These are phyloP conservation scores for Melanotaenia boesemani DNA, from an alignment of 2,797 vertebrate genomes.

Conservation along the genomic window DNA sequence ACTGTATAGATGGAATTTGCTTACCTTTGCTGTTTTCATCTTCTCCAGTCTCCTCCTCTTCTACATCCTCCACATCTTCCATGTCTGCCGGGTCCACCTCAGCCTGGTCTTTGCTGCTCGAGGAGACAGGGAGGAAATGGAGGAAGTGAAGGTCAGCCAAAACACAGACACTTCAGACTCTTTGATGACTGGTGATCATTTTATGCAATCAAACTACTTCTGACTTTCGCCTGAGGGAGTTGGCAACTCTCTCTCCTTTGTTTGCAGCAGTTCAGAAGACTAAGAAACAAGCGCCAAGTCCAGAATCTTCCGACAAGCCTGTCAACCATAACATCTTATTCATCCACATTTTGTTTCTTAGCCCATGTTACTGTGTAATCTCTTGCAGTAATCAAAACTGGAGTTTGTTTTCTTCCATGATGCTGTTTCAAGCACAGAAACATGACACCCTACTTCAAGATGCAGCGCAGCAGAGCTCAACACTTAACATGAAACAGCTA, in stretches of 20 bases:
- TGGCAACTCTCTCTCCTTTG: neutral
- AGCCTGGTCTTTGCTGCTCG: conserved; percentile 93
- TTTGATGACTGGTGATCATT: conserved; percentile 6
- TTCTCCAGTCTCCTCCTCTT: conserved; percentile 96
- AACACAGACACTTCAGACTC: conserved; percentile 1
- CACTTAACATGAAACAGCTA: conserved; percentile 11
- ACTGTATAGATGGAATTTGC: neutral
- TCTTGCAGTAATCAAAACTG: conserved; percentile 16
- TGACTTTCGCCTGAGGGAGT: neutral
- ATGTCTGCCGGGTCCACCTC: conserved; percentile 98
- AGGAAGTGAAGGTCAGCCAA: conserved; percentile 36
- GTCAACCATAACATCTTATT: neutral
- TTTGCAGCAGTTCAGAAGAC: neutral
- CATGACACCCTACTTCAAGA: conserved; percentile 35
- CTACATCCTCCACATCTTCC: conserved; percentile 98
- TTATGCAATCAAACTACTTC: neutral
- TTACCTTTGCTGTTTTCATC: conserved; percentile 97
- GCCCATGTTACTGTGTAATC: neutral
- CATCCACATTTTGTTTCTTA: neutral
- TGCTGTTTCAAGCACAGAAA: conserved; percentile 43
- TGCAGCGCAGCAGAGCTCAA: conserved; percentile 20
- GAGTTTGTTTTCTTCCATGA: neutral
- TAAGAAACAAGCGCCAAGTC: neutral
- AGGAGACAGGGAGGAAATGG: conserved; percentile 10
- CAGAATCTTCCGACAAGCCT: neutral